Evolutionary conservation across 2,113 vertebrate genomes (phyloP).

Genomic region (Turdus rufiventris): DNA sequence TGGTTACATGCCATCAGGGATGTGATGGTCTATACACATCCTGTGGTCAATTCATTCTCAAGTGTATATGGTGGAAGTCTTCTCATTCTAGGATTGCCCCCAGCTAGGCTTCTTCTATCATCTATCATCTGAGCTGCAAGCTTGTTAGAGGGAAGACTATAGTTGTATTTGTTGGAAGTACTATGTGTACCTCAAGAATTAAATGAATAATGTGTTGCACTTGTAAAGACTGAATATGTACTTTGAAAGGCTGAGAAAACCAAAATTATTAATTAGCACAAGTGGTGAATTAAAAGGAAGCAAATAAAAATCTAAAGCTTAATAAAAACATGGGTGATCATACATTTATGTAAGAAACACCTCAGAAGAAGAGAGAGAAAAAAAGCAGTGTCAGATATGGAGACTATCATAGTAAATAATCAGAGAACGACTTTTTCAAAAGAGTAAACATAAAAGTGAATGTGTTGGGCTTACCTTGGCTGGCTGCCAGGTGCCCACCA

Average conservation of each 20-base stretch:
- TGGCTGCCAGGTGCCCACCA: background rate
- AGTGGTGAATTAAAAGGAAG: background rate
- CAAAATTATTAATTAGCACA: background rate
- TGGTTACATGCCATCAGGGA: background rate
- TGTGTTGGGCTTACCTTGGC: background rate
- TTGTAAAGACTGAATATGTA: background rate
- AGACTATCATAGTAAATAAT: background rate
- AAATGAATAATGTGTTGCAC: background rate
- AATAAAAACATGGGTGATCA: background rate
- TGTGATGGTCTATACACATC: background rate
- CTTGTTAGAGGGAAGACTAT: background rate
- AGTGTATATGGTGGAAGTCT: background rate
- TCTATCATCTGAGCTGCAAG: background rate
- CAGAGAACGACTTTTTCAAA: background rate
- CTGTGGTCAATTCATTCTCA: conserved; percentile 9
- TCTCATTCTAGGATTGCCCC: background rate
- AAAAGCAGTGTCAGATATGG: background rate
- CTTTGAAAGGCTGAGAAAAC: background rate
- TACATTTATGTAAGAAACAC: background rate
- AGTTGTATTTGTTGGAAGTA: background rate
- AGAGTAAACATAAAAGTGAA: background rate
- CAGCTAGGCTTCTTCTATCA: background rate
- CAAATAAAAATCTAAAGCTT: background rate
- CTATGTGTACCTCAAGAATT: background rate
- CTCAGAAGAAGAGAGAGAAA: background rate